Evolutionary conservation across 2,888 invertebrate species (phyloP).

Genomic region (Cephus runcator): DNA sequence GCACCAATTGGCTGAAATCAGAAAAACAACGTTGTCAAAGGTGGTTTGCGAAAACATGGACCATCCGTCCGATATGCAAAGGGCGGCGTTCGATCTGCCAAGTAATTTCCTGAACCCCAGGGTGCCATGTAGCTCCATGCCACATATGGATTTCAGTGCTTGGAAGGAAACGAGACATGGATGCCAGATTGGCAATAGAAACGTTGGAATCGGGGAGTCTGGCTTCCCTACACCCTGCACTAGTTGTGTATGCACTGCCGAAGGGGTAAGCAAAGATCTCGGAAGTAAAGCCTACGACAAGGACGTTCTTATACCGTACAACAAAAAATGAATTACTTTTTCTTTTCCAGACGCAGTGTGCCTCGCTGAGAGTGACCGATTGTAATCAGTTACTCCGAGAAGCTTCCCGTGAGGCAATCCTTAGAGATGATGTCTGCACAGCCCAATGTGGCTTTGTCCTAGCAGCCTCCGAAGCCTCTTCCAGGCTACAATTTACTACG

Average conservation of each 20-base stretch:
- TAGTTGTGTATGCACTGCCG: slow-evolving; percentile 85
- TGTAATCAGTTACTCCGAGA: slow-evolving; percentile 85
- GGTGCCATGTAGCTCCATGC: slow-evolving; percentile 84
- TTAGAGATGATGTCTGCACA: slow-evolving; percentile 88
- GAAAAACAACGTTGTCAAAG: slow-evolving; percentile 87
- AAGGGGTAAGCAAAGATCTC: slow-evolving; percentile 76
- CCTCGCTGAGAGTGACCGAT: slow-evolving; percentile 87
- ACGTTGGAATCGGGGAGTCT: slow-evolving; percentile 83
- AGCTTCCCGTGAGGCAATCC: slow-evolving; percentile 84
- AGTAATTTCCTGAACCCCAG: slow-evolving; percentile 92
- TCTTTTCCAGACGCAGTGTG: slow-evolving; percentile 82
- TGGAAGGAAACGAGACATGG: slow-evolving; percentile 87
- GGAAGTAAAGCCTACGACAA: background rate
- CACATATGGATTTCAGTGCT: slow-evolving; percentile 81
- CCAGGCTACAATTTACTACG: slow-evolving; percentile 50
- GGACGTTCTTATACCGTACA: background rate
- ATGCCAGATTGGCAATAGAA: slow-evolving; percentile 83
- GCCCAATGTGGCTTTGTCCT: slow-evolving; percentile 87
- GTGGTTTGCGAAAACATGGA: slow-evolving; percentile 92
- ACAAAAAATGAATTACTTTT: slow-evolving; percentile 11
- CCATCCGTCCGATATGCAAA: slow-evolving; percentile 84
- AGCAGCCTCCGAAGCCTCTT: slow-evolving; percentile 52
- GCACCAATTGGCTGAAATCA: slow-evolving; percentile 86
- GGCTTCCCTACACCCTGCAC: slow-evolving; percentile 92
- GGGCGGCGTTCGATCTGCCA: slow-evolving; percentile 90